A percentile compares a stretch with the other conserved stretches of the same genome.
phyloP scores from a whole-genome alignment of 2,113 vertebrate species.

The Melanerpes formicivorus region DNA sequence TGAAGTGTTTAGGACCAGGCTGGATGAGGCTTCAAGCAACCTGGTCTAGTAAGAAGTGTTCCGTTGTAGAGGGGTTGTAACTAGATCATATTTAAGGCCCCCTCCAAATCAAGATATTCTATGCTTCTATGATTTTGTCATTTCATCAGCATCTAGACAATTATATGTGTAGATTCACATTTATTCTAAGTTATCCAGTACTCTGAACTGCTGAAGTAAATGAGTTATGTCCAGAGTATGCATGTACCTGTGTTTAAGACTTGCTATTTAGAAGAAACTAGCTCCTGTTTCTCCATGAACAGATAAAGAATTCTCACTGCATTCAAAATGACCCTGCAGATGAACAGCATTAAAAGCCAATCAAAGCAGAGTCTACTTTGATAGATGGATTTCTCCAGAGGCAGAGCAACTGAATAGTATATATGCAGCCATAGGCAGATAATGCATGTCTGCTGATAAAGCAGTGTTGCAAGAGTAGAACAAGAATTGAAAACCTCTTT shows the following conservation, averaged over 20 bases:
- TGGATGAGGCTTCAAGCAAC: no score
- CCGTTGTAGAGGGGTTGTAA: no score
- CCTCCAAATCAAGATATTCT: no score
- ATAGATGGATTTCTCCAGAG: constrained; percentile 15
- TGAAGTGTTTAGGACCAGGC: no score
- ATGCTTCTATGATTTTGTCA: no score
- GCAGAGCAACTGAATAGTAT: constrained; percentile 29
- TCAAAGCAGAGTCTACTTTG: background rate
- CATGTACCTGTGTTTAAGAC: background rate
- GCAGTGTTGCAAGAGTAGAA: background rate
- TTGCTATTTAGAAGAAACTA: constrained; percentile 10
- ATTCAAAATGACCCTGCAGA: background rate
- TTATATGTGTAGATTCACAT: background rate
- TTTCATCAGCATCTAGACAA: no score
- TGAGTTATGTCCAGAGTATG: background rate
- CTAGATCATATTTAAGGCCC: no score
- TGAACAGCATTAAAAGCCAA: background rate
- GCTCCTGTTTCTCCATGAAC: background rate
- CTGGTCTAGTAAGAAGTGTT: no score
- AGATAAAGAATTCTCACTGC: background rate
- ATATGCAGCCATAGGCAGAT: background rate
- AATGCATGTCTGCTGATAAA: constrained; percentile 17
- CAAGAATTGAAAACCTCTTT: background rate
- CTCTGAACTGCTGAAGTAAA: constrained; percentile 27
- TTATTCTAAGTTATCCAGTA: constrained; percentile 6